Evolutionary conservation across 2,113 vertebrate genomes (phyloP).

Genomic region (Myodes glareolus): DNA sequence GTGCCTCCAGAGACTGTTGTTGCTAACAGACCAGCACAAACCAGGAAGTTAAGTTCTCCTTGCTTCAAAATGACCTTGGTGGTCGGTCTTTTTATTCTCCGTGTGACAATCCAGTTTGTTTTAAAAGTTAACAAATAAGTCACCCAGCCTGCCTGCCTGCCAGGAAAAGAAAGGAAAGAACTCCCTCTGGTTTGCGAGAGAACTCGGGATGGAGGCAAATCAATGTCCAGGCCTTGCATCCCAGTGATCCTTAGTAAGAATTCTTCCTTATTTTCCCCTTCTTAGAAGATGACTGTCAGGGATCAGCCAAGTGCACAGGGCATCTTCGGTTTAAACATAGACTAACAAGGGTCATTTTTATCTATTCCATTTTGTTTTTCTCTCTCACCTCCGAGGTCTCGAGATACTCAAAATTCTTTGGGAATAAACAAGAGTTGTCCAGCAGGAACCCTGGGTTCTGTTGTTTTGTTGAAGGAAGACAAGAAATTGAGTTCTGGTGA

Average conservation of each 20-base stretch:
- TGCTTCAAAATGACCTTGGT: neutral
- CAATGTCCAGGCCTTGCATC: neutral
- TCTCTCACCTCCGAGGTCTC: too few relatives aligned
- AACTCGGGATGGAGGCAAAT: neutral
- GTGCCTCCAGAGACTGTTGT: neutral
- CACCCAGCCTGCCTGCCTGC: neutral
- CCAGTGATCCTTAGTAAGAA: neutral
- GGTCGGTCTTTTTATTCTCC: too few relatives aligned
- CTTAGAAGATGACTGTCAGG: neutral
- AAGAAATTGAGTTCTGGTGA: neutral
- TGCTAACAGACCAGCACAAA: neutral
- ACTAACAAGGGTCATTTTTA: neutral
- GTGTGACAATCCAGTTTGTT: conserved; percentile 1
- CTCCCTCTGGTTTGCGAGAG: neutral
- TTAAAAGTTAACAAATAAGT: conserved; percentile 3
- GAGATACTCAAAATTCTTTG: neutral
- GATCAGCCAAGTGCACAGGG: neutral
- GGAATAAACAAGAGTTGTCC: neutral
- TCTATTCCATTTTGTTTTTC: neutral
- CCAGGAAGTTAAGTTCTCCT: conserved; percentile 60
- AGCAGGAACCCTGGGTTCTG: neutral
- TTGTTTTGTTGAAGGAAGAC: neutral
- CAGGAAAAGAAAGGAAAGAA: neutral
- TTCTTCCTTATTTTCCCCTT: neutral
- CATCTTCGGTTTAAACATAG: neutral